phyloP scores from a whole-genome alignment of 2,113 vertebrate species.

The Gopherus evgoodei region DNA sequence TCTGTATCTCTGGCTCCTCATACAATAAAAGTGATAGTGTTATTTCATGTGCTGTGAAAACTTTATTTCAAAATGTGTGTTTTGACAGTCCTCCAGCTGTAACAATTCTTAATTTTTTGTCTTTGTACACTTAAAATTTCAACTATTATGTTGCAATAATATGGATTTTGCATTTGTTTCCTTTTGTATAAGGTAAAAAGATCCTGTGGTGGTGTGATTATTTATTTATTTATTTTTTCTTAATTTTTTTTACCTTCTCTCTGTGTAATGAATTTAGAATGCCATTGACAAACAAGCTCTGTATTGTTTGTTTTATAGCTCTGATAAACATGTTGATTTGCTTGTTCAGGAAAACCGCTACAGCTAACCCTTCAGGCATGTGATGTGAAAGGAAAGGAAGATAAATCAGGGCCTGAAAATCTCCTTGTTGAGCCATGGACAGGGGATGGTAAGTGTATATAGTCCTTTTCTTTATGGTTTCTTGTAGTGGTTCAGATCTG shows the following conservation, averaged over 20 bases:
- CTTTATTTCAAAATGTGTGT: neutral
- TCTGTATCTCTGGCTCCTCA: neutral
- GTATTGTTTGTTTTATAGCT: neutral
- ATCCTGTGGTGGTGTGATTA: neutral
- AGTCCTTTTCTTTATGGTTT: neutral
- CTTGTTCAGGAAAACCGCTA: constrained; percentile 88
- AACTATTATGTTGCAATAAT: neutral
- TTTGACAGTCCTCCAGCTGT: neutral
- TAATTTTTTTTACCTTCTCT: no score
- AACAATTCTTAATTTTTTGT: neutral
- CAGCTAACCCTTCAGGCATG: constrained; percentile 92
- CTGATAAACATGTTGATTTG: neutral
- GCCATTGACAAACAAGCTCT: neutral
- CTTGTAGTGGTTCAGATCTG: neutral
- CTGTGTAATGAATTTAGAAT: neutral
- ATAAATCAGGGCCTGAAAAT: constrained; percentile 96
- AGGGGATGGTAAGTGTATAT: constrained; percentile 89
- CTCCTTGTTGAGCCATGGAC: constrained; percentile 90
- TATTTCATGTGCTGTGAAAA: neutral
- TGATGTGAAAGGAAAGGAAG: constrained; percentile 97
- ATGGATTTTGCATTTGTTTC: fast-evolving
- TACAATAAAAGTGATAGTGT: neutral
- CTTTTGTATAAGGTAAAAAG: neutral
- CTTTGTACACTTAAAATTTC: neutral
- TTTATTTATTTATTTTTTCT: neutral